A percentile compares a stretch with the other conserved stretches of the same genome.
These are phyloP conservation scores for Pogonocichla stellata DNA, from an alignment of 2,113 vertebrate genomes.

Conservation along the genomic window DNA sequence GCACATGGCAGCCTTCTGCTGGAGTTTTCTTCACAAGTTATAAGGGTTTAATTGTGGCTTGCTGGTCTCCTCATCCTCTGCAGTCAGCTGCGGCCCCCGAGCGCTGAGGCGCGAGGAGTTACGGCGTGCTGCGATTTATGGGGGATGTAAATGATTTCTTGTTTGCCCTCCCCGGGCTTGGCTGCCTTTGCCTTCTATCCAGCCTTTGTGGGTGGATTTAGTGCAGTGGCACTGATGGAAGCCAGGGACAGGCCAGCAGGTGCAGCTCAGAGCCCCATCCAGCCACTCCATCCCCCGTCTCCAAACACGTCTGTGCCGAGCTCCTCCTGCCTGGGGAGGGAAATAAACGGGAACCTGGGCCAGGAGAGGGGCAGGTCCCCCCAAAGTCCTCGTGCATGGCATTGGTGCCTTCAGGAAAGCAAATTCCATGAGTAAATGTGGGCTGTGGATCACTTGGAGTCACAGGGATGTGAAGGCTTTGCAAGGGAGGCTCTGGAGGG, in stretches of 20 bases:
- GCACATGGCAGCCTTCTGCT: background rate
- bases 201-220: background rate
- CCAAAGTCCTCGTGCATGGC: accelerated
- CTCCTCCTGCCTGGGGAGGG: background rate
- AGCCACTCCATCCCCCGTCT: background rate
- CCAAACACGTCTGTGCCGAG: background rate
- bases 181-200: background rate
- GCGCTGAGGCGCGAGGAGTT: slow-evolving; percentile 13
- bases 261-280: background rate
- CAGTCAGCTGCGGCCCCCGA: background rate
- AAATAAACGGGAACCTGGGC: background rate
- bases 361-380: background rate
- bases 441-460: background rate
- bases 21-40: background rate
- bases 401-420: background rate
- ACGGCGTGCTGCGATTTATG: slow-evolving; percentile 18
- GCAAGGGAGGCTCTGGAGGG: background rate
- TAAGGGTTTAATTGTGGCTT: slow-evolving; percentile 38
- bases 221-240: slow-evolving; percentile 49
- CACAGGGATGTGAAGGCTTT: background rate
- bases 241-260: slow-evolving; percentile 8
- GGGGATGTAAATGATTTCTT: slow-evolving; percentile 19
- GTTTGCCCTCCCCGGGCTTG: slow-evolving; percentile 20
- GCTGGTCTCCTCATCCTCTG: background rate
- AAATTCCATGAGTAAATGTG: accelerated